Evolutionary conservation across 23 tunicate species (phyloP).

Genomic region (Oikopleura vanhoeffeni): DNA sequence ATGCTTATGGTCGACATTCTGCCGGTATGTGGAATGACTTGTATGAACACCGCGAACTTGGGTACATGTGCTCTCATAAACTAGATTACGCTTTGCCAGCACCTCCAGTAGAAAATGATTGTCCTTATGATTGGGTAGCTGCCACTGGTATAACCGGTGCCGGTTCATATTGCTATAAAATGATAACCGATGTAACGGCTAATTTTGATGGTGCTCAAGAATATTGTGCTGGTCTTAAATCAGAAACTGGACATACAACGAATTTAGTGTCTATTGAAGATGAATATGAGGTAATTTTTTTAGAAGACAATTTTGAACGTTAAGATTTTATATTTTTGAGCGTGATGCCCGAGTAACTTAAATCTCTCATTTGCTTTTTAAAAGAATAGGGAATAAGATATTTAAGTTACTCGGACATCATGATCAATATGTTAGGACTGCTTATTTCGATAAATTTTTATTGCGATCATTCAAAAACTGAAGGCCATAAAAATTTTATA

Average conservation of each 20-base stretch:
- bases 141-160: not conserved
- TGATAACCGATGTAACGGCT: not conserved
- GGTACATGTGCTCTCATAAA: not conserved
- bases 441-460: too few relatives aligned
- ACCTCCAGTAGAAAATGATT: not conserved
- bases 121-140: not conserved
- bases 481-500: too few relatives aligned
- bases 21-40: not conserved
- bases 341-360: too few relatives aligned
- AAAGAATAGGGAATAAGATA: too few relatives aligned
- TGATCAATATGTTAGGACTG: too few relatives aligned
- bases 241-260: not conserved
- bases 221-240: not conserved
- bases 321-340: too few relatives aligned
- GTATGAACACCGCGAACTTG: not conserved
- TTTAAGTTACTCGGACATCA: too few relatives aligned
- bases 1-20: not conserved
- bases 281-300: not conserved
- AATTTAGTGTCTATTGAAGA: not conserved
- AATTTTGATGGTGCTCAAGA: not conserved
- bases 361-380: too few relatives aligned
- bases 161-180: not conserved
- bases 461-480: too few relatives aligned
- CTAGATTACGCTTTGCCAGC: not conserved
- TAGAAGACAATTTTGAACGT: too few relatives aligned